A percentile compares a stretch with the other conserved stretches of the same genome.
These are phyloP conservation scores for Ptyas mucosa DNA, from an alignment of 2,113 vertebrate genomes.

Conservation along the genomic window DNA sequence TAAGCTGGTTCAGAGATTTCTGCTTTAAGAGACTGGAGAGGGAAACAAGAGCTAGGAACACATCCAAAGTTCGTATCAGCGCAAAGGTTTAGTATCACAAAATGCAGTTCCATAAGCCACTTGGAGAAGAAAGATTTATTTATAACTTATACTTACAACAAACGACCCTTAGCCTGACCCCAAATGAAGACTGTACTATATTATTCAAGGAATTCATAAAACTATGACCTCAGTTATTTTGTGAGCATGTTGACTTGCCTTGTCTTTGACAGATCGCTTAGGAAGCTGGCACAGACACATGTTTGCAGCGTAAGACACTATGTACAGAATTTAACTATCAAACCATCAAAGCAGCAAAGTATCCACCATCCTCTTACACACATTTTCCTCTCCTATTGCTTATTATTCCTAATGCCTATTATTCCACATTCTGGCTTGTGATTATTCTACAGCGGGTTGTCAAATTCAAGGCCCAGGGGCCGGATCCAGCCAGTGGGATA, in stretches of 20 bases:
- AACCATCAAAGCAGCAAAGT: not conserved
- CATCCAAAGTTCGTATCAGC: not conserved
- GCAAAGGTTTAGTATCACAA: not conserved
- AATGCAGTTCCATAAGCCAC: not conserved
- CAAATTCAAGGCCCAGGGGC: too few species aligned
- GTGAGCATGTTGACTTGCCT: accelerated
- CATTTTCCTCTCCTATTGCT: accelerated
- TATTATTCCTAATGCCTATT: not conserved
- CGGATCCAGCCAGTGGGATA: too few species aligned
- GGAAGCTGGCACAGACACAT: not conserved
- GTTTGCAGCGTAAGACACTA: not conserved
- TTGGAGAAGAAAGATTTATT: not conserved
- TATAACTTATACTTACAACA: conserved; percentile 3
- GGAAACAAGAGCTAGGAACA: not conserved
- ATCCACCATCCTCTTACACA: not conserved
- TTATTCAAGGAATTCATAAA: conserved; percentile 12
- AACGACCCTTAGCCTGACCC: not conserved
- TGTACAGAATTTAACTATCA: not conserved
- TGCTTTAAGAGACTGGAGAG: not conserved
- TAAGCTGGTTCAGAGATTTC: not conserved
- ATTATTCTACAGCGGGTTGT: not conserved
- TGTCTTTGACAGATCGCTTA: not conserved
- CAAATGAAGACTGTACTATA: not conserved
- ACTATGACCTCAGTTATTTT: not conserved
- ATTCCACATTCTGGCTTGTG: not conserved